Evolutionary conservation across 2,113 vertebrate genomes (phyloP).

Genomic region (Triplophysa dalaica): DNA sequence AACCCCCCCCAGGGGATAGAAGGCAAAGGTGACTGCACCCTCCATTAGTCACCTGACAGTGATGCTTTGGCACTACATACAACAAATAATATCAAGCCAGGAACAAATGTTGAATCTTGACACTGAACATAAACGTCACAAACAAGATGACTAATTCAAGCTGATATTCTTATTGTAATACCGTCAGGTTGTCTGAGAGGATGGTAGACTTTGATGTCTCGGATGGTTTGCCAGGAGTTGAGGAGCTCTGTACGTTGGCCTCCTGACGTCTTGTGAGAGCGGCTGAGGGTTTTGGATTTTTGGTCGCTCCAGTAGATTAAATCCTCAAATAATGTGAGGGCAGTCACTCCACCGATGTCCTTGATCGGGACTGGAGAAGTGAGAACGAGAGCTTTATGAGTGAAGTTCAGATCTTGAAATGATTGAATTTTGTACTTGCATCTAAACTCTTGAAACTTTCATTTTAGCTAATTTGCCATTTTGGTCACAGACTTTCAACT

Average conservation of each 20-base stretch:
- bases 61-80: constrained; percentile 84
- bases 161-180: constrained; percentile 52
- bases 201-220: constrained; percentile 95
- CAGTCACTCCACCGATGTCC: constrained; percentile 93
- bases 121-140: background rate
- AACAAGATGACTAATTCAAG: too few species aligned
- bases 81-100: background rate
- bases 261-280: constrained; percentile 90
- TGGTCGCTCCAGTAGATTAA: constrained; percentile 98
- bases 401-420: too few species aligned
- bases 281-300: constrained; percentile 96
- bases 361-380: constrained; percentile 81
- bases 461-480: too few species aligned
- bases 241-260: constrained; percentile 85
- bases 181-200: constrained; percentile 90
- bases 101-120: background rate
- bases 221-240: constrained; percentile 92
- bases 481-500: too few species aligned
- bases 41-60: constrained; percentile 87
- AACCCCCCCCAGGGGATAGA: constrained; percentile 85
- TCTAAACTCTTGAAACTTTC: too few species aligned
- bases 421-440: too few species aligned
- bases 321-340: constrained; percentile 94
- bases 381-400: constrained; percentile 5
- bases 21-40: constrained; percentile 97